Evolutionary conservation across 2,797 vertebrate species (phyloP).

Genomic region (Onychomys torridus): DNA sequence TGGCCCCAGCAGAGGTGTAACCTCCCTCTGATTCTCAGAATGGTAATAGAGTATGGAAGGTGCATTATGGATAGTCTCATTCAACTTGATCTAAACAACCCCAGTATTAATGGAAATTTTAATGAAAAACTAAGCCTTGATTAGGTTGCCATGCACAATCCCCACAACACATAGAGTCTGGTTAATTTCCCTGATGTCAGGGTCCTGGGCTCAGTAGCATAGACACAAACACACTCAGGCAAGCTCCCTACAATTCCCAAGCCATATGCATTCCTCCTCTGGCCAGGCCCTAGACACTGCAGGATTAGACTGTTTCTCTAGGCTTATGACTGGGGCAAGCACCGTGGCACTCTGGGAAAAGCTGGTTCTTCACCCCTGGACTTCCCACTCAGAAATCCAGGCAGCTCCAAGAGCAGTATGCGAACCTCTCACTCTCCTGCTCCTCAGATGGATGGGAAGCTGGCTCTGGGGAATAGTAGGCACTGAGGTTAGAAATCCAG

Average conservation of each 20-base stretch:
- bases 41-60: slow-evolving; percentile 1
- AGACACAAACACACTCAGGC: background rate
- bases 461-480: background rate
- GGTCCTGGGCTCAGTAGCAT: background rate
- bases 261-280: background rate
- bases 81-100: slow-evolving; percentile 85
- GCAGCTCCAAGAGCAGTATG: background rate
- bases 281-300: background rate
- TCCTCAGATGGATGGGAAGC: background rate
- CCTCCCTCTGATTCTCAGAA: slow-evolving; percentile 8
- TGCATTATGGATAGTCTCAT: slow-evolving; percentile 16
- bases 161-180: slow-evolving; percentile 57
- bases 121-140: slow-evolving; percentile 88
- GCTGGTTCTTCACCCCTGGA: background rate
- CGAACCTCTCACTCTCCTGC: background rate
- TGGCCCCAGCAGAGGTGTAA: background rate
- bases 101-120: slow-evolving; percentile 89
- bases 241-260: background rate
- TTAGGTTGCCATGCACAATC: slow-evolving; percentile 84
- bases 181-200: slow-evolving; percentile 77
- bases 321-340: background rate
- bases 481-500: background rate
- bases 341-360: background rate
- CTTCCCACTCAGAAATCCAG: background rate
- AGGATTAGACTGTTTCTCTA: background rate